These are phyloP conservation scores for Conus betulinus DNA, from an alignment of 1,140 invertebrate species.

Conservation along the genomic window DNA sequence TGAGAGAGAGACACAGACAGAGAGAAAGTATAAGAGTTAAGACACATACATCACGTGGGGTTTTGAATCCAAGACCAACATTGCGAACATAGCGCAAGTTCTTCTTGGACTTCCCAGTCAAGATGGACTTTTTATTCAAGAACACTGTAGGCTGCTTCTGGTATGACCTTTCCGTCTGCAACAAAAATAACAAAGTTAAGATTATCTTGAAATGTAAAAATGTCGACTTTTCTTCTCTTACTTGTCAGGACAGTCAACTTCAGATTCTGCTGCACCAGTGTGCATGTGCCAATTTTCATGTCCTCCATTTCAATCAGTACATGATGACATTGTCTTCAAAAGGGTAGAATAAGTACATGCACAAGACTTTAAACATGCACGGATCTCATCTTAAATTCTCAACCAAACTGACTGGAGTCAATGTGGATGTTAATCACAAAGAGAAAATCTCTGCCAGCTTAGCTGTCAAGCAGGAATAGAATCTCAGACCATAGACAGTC, in stretches of 20 bases:
- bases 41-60: conserved; percentile 92
- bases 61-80: conserved; percentile 99
- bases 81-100: conserved; percentile 90
- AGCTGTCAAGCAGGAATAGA: too few species aligned
- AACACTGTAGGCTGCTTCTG: conserved; percentile 98
- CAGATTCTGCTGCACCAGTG: neutral
- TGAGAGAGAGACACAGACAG: neutral
- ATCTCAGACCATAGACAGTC: too few species aligned
- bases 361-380: too few species aligned
- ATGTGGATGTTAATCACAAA: too few species aligned
- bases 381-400: too few species aligned
- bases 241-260: neutral
- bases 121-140: conserved; percentile 88
- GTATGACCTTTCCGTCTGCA: conserved; percentile 90
- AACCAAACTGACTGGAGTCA: too few species aligned
- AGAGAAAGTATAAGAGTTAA: neutral
- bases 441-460: too few species aligned
- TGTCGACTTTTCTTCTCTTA: neutral
- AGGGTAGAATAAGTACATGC: too few species aligned
- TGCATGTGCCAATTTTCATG: too few species aligned
- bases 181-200: conserved; percentile 37
- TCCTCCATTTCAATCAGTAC: too few species aligned
- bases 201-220: neutral
- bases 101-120: conserved; percentile 72
- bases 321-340: too few species aligned